Percentiles rank a stretch among this genome's conserved stretches.
phyloP scores from a whole-genome alignment of 2,888 invertebrate genomes.

The Uropetala carovei region DNA sequence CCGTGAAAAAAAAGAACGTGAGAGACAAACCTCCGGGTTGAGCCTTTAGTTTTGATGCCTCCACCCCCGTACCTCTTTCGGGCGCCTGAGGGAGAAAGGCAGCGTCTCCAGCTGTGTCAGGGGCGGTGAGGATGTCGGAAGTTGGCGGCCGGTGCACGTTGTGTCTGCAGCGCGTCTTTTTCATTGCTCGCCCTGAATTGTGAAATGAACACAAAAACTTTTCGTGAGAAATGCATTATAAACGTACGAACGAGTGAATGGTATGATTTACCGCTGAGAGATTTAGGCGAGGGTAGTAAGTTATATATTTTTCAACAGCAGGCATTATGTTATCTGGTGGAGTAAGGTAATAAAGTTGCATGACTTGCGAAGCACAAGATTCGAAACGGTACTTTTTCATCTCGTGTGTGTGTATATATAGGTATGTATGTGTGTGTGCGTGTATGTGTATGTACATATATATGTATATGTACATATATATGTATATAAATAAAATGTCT shows the following conservation, averaged over 20 bases:
- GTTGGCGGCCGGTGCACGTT: background rate
- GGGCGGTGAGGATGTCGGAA: background rate
- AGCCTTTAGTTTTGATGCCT: constrained; percentile 4
- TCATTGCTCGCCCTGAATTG: background rate
- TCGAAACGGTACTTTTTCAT: no score
- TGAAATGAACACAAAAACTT: background rate
- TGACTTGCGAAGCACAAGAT: no score
- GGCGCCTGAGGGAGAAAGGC: background rate
- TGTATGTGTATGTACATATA: no score
- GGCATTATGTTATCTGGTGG: no score
- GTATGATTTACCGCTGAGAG: no score
- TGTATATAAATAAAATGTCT: no score
- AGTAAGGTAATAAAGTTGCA: no score
- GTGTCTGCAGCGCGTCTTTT: background rate
- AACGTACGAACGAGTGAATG: background rate
- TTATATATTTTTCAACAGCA: no score
- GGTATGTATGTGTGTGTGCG: no score
- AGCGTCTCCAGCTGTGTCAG: background rate
- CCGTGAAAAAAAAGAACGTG: background rate
- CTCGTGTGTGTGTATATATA: no score
- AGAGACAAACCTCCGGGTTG: background rate
- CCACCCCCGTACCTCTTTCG: background rate
- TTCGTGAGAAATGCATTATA: background rate
- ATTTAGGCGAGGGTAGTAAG: no score
- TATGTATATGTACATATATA: no score